Base-by-base conservation (phyloP, 2,113 vertebrate species). In the Phyllostomus hastatus region DNA sequence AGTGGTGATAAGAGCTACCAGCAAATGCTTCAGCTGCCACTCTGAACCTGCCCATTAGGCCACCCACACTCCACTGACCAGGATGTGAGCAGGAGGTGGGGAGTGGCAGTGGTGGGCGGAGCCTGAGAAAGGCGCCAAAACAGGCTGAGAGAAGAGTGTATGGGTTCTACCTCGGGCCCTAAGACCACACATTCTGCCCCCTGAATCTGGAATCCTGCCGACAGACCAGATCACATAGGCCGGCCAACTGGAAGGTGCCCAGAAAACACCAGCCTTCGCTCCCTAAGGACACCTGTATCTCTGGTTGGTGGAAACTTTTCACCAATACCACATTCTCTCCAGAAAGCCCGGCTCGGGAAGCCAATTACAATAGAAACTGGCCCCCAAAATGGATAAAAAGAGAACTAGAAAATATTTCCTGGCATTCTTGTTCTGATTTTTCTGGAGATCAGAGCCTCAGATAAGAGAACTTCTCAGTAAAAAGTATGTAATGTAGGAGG, bases 341-440 rank as follows among this genome's bases (percentile, higher is more conserved):
- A 91, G 73, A 90, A 73, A 96, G 70, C 54, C 64, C 57, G 78
- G 76, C 28, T 75, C 61, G 61, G n/a, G 31, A 94, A 94, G 80
- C 76, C 84, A 66, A 61, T 92, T 52, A 67, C 46, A 83, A 73
- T 46, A 76, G 22, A 84, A 54, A 84, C 66, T 88, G 46, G 28
- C 50, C 72, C 66, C 87, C 61, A 73, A 88, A 87, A 95, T 17
- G 35, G 28, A 91, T 70, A 67, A 82, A 90, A 20, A 35, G 14
- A 89, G 81, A 97, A 64, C 52, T 67, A 38, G 33, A 46, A 66
- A 73, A 72, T 73, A 91, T 81, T 88, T 78, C 11, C 67, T 86
- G 91, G 70, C n/a, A 57, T 94, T 91, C 57, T 73, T 61, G 10
- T 22, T 91, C 52, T 64, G 70, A 79, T 41, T 88, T 95, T 84